These are phyloP conservation scores for Seladonia tumulorum DNA, from an alignment of 2,888 invertebrate species.

Conservation along the genomic window DNA sequence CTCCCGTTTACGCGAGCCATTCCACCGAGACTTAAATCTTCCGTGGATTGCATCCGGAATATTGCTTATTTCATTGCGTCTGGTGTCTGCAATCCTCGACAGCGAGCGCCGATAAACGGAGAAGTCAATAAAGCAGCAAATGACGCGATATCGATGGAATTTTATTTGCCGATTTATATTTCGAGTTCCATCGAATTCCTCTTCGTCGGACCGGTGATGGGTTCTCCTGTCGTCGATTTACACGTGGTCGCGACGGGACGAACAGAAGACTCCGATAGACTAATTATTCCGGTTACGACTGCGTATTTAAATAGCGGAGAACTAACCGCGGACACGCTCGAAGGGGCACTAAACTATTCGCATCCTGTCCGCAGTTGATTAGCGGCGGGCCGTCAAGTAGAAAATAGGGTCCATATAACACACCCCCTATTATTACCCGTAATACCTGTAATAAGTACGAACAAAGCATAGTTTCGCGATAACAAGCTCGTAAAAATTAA, in stretches of 20 bases:
- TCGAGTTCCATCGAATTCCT: background rate
- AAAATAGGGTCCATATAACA: slow-evolving; percentile 33
- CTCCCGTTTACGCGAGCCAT: background rate
- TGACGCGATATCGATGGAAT: background rate
- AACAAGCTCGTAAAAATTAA: background rate
- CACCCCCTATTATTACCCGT: slow-evolving; percentile 1
- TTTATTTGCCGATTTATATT: background rate
- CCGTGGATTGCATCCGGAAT: background rate
- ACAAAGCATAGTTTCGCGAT: slow-evolving; percentile 6
- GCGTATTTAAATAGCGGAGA: slow-evolving; percentile 16
- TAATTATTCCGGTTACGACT: background rate
- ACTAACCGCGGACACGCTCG: slow-evolving; percentile 24
- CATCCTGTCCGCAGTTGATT: slow-evolving; percentile 32
- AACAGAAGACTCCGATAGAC: background rate
- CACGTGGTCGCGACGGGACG: background rate
- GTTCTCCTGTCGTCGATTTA: too few relatives aligned
- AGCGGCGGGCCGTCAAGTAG: slow-evolving; percentile 27
- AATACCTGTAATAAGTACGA: background rate
- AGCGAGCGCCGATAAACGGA: background rate
- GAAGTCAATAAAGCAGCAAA: background rate
- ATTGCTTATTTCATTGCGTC: background rate
- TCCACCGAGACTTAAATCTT: background rate
- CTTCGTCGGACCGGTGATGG: too few relatives aligned
- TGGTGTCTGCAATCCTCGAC: background rate
- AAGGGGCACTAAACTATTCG: background rate